Percentiles rank a stretch among this genome's conserved stretches.
Evolutionary conservation across 1,140 invertebrate genomes (phyloP).

Genomic region (Saccostrea cuccullata): DNA sequence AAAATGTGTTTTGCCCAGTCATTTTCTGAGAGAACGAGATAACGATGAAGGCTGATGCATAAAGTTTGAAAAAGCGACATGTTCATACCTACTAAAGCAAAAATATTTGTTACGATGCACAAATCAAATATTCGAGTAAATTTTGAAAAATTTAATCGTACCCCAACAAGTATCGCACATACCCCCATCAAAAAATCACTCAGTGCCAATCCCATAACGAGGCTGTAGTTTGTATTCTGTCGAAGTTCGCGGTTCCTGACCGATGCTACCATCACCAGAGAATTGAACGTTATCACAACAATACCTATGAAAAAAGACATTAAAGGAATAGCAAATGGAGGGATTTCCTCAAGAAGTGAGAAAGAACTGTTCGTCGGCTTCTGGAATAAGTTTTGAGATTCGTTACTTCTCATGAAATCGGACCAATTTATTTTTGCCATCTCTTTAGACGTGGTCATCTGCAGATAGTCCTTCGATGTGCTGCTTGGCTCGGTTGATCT

Average conservation of each 20-base stretch:
- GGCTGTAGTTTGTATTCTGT: neutral
- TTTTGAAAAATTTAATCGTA: neutral
- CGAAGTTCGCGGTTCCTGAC: neutral
- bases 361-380: neutral
- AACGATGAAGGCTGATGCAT: neutral
- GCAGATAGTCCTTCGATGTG: neutral
- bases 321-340: too few species aligned
- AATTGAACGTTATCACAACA: neutral
- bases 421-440: neutral
- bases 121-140: neutral
- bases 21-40: neutral
- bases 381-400: neutral
- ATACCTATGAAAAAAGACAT: neutral
- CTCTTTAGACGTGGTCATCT: neutral
- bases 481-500: neutral
- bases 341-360: too few species aligned
- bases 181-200: neutral
- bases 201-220: neutral
- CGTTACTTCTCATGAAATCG: neutral
- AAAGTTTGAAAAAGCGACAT: neutral
- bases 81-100: neutral
- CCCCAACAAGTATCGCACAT: neutral
- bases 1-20: neutral
- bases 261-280: neutral
- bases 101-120: neutral